These are phyloP conservation scores for Ameiurus melas DNA, from an alignment of 2,113 vertebrate genomes.

Conservation along the genomic window DNA sequence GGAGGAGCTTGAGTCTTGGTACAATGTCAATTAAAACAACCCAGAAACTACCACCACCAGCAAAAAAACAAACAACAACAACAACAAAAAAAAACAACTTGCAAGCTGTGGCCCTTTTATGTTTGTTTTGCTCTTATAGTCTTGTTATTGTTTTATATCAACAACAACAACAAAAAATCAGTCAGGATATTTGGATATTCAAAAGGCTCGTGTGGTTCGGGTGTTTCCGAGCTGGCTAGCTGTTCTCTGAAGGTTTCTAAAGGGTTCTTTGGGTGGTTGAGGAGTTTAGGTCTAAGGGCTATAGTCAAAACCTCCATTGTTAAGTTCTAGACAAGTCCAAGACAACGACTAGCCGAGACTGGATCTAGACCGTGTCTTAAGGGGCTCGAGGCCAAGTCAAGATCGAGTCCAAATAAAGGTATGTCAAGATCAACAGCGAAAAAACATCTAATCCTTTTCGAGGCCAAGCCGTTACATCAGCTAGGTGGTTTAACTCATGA, in stretches of 20 bases:
- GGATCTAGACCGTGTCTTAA: neutral
- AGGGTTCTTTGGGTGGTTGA: neutral
- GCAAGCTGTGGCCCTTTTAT: too few relatives aligned
- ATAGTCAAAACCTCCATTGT: neutral
- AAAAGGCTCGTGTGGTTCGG: neutral
- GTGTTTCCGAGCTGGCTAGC: neutral
- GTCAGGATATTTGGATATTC: too few relatives aligned
- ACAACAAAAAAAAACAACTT: neutral
- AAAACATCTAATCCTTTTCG: neutral
- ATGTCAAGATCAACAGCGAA: neutral
- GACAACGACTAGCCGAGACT: neutral
- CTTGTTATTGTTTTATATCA: too few relatives aligned
- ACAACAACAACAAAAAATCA: too few relatives aligned
- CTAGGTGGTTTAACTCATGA: neutral
- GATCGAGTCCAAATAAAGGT: neutral
- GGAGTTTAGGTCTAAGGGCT: neutral
- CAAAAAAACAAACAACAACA: neutral
- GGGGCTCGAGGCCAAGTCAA: neutral
- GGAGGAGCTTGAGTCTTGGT: neutral
- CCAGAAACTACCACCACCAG: neutral
- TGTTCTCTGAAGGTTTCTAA: neutral
- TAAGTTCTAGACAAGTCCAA: neutral
- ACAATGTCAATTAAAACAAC: neutral
- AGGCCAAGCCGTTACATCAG: neutral
- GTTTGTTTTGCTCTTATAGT: too few relatives aligned